Base-by-base conservation (phyloP, 2,113 vertebrate species). In the Girardinichthys multiradiatus region DNA sequence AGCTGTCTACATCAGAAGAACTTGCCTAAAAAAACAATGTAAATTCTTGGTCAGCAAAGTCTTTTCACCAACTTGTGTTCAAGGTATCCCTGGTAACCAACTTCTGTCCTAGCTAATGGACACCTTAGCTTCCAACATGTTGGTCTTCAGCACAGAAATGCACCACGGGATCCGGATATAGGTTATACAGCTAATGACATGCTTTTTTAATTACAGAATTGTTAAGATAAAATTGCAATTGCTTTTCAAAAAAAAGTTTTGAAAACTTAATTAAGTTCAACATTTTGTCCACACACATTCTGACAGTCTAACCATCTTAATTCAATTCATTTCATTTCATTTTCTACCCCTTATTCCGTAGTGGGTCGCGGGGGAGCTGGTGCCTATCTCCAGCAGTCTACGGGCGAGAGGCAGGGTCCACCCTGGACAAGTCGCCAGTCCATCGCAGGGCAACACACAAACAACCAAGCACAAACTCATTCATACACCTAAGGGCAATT, bases 251-350 rank as follows among this genome's bases (percentile, higher is more conserved):
- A 27, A 48, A 4, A 0, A 64, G 13, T 57, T 7, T 64, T 29
- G 13, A 57, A 79, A 81, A 37, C 2, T n/a, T 57, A n/a, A 21
- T 35, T 2, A 6, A 31, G 45, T 45, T 72, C 42, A 31, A 42
- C 72, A 72, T 71, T 14, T 26, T 15, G 79, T 82, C 33, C 39
- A 64, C 15, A 42, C 59, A 42, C 13, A 35, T 62, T 69, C 24
- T 65, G 63, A 79, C 9, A 68, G 24, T 42, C n/a, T n/a, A n/a
- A n/a, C n/a, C n/a, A n/a, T n/a, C n/a, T n/a, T n/a, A n/a, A n/a
- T n/a, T n/a, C n/a, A n/a, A n/a, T n/a, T n/a, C n/a, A n/a, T n/a
- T n/a, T n/a, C n/a, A n/a, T n/a, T n/a, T n/a, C n/a, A n/a, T n/a
- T n/a, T n/a, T n/a, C n/a, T n/a, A n/a, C n/a, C n/a, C n/a, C n/a